Evolutionary conservation across 1,140 invertebrate genomes (phyloP).

Genomic region (Camponotus floridanus): DNA sequence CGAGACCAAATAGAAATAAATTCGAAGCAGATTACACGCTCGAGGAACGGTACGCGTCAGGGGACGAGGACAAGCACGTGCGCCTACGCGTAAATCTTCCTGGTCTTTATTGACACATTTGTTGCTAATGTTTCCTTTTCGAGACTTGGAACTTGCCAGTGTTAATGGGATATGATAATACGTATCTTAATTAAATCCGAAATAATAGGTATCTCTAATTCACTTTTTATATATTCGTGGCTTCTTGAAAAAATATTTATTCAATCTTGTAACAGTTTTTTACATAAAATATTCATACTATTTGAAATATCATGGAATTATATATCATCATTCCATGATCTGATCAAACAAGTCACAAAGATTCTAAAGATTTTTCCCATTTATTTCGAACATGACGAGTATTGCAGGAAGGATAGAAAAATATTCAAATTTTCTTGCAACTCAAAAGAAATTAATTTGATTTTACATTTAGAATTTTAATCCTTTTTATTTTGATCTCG

Average conservation of each 20-base stretch:
- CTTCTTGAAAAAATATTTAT: neutral
- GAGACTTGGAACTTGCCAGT: neutral
- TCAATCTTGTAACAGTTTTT: neutral
- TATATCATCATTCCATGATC: neutral
- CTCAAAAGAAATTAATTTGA: neutral
- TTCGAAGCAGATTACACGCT: slow-evolving; percentile 70
- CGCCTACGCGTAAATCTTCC: slow-evolving; percentile 52
- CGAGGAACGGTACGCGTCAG: slow-evolving; percentile 30
- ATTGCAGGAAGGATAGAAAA: no score
- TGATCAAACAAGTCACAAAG: no score
- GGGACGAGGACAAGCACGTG: slow-evolving; percentile 31
- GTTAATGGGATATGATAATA: neutral
- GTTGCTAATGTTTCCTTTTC: slow-evolving; percentile 36
- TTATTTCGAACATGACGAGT: no score
- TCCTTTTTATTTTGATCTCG: neutral
- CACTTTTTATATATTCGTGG: neutral
- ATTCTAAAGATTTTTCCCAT: no score
- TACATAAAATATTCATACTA: neutral
- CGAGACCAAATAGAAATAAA: slow-evolving; percentile 79
- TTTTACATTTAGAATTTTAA: neutral
- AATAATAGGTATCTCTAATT: neutral
- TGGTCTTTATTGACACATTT: slow-evolving; percentile 55
- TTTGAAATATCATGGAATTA: neutral
- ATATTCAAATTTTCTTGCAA: neutral
- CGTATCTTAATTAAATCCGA: slow-evolving; percentile 3